phyloP scores from a whole-genome alignment of 2,113 vertebrate species.

The Marmota flaviventris region DNA sequence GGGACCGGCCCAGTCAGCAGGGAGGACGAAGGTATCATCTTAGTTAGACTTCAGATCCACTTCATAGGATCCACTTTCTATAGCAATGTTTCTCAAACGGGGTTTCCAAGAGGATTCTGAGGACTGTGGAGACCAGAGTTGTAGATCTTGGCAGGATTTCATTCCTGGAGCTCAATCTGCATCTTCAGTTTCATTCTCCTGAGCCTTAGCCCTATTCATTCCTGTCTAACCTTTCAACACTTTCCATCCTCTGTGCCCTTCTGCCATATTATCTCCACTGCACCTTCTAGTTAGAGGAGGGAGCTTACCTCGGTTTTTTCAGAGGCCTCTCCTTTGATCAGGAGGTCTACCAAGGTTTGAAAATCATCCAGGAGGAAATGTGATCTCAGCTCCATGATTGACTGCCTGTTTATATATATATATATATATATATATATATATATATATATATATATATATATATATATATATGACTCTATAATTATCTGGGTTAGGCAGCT shows the following conservation, averaged over 20 bases:
- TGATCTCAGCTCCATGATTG: not conserved
- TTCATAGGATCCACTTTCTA: not conserved
- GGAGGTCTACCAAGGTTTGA: not conserved
- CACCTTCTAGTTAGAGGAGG: not conserved
- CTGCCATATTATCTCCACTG: not conserved
- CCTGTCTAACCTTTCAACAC: not conserved
- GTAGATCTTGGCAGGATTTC: rapidly evolving
- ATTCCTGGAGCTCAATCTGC: not conserved
- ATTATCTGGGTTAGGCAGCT: not conserved
- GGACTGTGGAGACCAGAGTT: not conserved
- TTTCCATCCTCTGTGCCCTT: not conserved
- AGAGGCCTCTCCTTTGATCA: not conserved
- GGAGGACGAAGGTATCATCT: not conserved
- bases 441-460: too few species aligned
- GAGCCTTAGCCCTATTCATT: not conserved
- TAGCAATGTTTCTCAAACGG: not conserved
- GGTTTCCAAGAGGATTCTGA: not conserved
- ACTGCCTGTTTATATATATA: not conserved
- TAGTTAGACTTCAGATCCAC: not conserved
- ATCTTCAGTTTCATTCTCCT: too few species aligned
- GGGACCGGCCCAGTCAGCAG: not conserved
- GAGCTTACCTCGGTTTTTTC: not conserved
- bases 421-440: too few species aligned
- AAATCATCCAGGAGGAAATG: not conserved
- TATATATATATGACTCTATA: not conserved